Conservation (phyloP, 1,140 invertebrate species). For the Lasioglossum baleicum region DNA sequence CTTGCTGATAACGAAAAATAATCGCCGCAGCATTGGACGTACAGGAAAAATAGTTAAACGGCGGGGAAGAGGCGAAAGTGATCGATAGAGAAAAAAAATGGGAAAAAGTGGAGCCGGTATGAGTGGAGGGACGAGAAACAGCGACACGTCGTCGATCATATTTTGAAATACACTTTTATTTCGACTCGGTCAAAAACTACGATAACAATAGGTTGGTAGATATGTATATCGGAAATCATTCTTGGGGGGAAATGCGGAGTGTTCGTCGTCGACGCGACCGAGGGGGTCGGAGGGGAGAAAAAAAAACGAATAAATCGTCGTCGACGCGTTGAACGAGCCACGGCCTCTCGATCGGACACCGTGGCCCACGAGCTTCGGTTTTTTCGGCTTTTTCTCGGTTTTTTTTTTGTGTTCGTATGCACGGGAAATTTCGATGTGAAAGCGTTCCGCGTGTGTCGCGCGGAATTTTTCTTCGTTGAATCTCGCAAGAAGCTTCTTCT, state of each 20-base stretch:
- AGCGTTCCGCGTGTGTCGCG: slow-evolving; percentile 23
- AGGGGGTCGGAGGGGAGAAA: slow-evolving; percentile 9
- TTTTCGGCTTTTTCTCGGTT: slow-evolving; percentile 19
- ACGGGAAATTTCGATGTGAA: slow-evolving; percentile 59
- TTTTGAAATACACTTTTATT: slow-evolving; percentile 79
- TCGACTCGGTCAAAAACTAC: slow-evolving; percentile 80
- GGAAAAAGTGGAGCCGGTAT: neutral
- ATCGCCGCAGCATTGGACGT: no score
- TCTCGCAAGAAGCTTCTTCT: slow-evolving; percentile 20
- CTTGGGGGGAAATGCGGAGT: slow-evolving; percentile 42
- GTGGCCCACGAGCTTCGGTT: slow-evolving; percentile 19
- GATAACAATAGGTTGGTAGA: slow-evolving; percentile 79
- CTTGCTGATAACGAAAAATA: no score
- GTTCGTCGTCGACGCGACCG: slow-evolving; percentile 40
- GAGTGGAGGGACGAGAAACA: slow-evolving; percentile 13
- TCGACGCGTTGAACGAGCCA: slow-evolving; percentile 33
- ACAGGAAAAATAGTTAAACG: no score
- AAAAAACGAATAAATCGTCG: slow-evolving; percentile 42
- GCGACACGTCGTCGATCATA: slow-evolving; percentile 47
- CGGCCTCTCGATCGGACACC: slow-evolving; percentile 21
- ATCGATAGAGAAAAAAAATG: neutral
- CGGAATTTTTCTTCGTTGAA: slow-evolving; percentile 23
- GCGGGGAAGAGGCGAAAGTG: neutral
- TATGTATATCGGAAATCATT: slow-evolving; percentile 78
- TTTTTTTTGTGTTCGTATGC: slow-evolving; percentile 53